Base-by-base conservation (phyloP, 2,113 vertebrate genomes). In the Pimephales promelas region DNA sequence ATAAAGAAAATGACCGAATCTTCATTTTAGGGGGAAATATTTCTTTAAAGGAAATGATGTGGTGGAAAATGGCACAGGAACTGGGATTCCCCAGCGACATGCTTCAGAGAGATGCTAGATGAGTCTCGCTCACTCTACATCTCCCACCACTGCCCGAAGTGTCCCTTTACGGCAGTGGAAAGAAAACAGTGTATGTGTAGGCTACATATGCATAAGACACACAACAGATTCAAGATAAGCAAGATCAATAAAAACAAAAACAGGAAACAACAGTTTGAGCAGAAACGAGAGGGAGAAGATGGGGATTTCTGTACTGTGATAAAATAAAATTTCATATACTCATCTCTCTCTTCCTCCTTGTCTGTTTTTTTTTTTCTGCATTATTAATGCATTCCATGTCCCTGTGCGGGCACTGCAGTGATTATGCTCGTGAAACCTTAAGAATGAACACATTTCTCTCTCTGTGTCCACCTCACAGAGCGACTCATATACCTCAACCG, bases 341-440 rank as follows among this genome's bases (percentile, higher is more conserved):
- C 3, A 14, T 31, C 57, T 45, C 68, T 43, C 75, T 66, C 54
- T 73, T 61, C 79, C 49, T 66, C 61, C 36, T 22, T 47, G 36
- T 64, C 77, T 79, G 36, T 78, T 78, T 47, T 28, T 78, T 78
- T 47, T 28, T 66, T 26, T 78, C 80, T 86, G 45, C 66, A 83
- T 79, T 79, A 79, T 79, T 83, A 40, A 83, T 79, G 75, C 68
- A 57, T 56, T 31, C 24, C 71, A 20, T 81, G 76, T 57, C 59
- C 40, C 73, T 56, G 61, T 59, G 73, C 9, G 83, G 75, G 18
- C 81, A 83, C 57, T 74, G 77, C 77, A 80, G 45, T 85, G 81
- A 85, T 81, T 81, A 79, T 40, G 68, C 31, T 81, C 45, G 40
- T 64, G 47, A 81, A 85, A 28, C 76, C 83, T 79, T 72, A 79